These are phyloP conservation scores for Antheraea mylitta DNA, from an alignment of 1,140 invertebrate species.

Conservation along the genomic window DNA sequence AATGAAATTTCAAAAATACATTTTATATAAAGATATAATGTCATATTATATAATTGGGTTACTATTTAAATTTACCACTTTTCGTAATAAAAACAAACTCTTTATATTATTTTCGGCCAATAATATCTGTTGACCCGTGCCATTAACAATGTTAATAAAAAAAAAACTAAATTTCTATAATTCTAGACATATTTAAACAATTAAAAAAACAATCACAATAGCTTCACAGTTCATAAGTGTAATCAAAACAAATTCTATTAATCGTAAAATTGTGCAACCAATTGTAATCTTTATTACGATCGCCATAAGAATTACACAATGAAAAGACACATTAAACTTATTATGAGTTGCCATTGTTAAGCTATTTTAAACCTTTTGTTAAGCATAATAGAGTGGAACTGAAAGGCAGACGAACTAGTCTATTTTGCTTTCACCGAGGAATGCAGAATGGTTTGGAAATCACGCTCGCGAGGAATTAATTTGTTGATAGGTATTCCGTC, in stretches of 20 bases:
- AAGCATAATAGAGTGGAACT: not conserved
- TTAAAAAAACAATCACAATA: too few species aligned
- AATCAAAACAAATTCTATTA: not conserved
- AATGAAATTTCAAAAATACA: too few species aligned
- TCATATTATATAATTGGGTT: too few species aligned
- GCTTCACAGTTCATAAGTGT: too few species aligned
- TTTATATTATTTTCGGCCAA: too few species aligned
- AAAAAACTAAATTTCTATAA: too few species aligned
- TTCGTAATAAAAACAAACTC: too few species aligned
- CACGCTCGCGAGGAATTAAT: constrained; percentile 25
- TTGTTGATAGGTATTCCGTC: constrained; percentile 11
- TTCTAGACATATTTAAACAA: too few species aligned
- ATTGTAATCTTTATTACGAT: constrained; percentile 17
- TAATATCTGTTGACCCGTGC: too few species aligned
- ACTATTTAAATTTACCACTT: too few species aligned
- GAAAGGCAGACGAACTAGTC: constrained; percentile 8
- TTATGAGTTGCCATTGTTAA: not conserved
- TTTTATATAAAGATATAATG: too few species aligned
- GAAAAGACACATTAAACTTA: not conserved
- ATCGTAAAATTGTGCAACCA: constrained; percentile 15
- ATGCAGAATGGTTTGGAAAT: constrained; percentile 32
- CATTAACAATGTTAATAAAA: too few species aligned
- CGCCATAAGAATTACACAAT: constrained; percentile 26
- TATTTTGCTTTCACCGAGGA: constrained; percentile 38
- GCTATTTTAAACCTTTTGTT: constrained; percentile 7